Percentiles rank a stretch among this genome's conserved stretches.
Evolutionary conservation across 2,797 vertebrate genomes (phyloP).

Genomic region (Urophycis tenuis): DNA sequence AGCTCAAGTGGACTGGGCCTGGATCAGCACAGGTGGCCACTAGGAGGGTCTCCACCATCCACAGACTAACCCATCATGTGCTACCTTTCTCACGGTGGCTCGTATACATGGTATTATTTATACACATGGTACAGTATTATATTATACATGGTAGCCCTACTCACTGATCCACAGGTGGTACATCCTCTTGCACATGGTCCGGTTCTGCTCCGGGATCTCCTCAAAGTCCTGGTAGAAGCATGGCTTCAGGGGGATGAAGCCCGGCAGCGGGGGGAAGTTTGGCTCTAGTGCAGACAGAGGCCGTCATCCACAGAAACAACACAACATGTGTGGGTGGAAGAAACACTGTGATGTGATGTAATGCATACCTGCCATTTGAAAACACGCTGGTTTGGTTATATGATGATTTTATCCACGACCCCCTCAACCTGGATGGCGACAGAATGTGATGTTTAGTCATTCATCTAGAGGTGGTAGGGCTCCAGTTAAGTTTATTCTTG

Average conservation of each 20-base stretch:
- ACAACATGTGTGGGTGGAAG: not conserved
- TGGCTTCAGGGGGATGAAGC: constrained; percentile 90
- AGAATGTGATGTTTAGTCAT: not conserved
- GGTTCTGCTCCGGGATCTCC: constrained; percentile 91
- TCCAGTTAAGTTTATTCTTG: not conserved
- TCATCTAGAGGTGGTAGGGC: not conserved
- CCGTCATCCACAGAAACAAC: not conserved
- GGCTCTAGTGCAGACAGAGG: constrained; percentile 65
- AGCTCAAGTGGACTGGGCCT: not conserved
- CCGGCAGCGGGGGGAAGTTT: constrained; percentile 93
- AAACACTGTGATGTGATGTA: not conserved
- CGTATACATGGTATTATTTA: too few relatives aligned
- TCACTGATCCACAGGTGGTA: constrained; percentile 98
- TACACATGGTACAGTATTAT: too few relatives aligned
- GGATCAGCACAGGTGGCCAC: too few relatives aligned
- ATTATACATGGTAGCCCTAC: constrained; percentile 51
- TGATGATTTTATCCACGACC: constrained; percentile 8
- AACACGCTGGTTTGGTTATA: constrained; percentile 10
- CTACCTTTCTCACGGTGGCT: too few relatives aligned
- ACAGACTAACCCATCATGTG: too few relatives aligned
- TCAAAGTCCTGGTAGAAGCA: constrained; percentile 99
- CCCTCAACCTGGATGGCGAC: constrained; percentile 28
- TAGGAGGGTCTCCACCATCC: too few relatives aligned
- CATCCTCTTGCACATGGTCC: constrained; percentile 88
- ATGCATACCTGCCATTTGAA: constrained; percentile 58